Base-by-base conservation (phyloP, 1,140 invertebrate species). In the Ostrea denselamellosa region DNA sequence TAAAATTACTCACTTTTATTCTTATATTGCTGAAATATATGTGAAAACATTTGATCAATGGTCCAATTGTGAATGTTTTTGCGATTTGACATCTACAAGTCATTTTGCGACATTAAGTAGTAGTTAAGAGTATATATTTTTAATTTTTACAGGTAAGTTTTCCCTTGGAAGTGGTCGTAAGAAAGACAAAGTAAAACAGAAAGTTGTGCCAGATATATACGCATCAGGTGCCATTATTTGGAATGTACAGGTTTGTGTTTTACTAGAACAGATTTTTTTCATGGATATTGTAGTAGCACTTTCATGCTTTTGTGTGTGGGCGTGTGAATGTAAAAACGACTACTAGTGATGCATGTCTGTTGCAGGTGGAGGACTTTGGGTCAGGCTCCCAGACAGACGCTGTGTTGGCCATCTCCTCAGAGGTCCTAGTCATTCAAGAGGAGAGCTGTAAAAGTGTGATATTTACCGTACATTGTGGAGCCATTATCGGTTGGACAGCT, bases 401-500 rank as follows among this genome's bases (percentile, higher is more conserved):
- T 93, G 97, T 98, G 88, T 95, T 99, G 86, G 98, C 97, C 0
- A 97, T 99, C 86, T 98, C 98, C 25, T 96, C 97, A 14, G 98
- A 99, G 92, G 97, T 97, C 0, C 95, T 99, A 77, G 97, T 98
- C 34, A 95, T 99, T 14, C 96, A 99, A 68, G 98, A 99, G 94
- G 97, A 98, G 92, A 91, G 91, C 14, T 97, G 97, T 0, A 96
- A 97, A 85, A 97, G 98, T 94, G 97, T 98, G 44, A 96, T 99
- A 12, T 98, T 98, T 91, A 97, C 97, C 14, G 96, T 97, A 22
- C 97, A 98, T 0, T 98, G 97, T 91, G 96, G 96, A 90, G 96
- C 97, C 44, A 96, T 99, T 82, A 96, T 99, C 22, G 97, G 97
- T n/a, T 97, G 97, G 97, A 96, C 97, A 88, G 95, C 96, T 8